Conservation (phyloP, 2,113 vertebrate genomes). For the Eulacestoma nigropectus region DNA sequence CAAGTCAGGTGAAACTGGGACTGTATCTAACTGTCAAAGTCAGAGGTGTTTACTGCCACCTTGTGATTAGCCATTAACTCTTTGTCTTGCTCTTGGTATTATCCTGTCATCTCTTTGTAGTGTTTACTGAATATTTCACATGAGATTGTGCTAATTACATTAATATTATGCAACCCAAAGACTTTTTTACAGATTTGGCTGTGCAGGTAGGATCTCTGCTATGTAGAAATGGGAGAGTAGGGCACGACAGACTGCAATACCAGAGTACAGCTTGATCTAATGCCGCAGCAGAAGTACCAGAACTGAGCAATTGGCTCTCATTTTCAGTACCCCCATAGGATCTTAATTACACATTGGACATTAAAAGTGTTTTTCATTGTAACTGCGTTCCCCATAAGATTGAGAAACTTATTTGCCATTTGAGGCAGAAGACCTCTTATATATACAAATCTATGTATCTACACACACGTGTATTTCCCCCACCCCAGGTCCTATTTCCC, state of each 20-base stretch:
- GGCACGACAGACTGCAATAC: fast-evolving
- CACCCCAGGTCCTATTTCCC: not conserved
- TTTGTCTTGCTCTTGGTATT: not conserved
- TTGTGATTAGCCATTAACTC: not conserved
- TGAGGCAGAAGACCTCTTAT: not conserved
- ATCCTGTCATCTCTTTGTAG: not conserved
- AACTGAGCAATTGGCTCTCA: not conserved
- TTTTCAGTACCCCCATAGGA: not conserved
- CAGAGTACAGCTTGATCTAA: not conserved
- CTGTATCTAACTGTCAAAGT: not conserved
- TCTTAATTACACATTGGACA: not conserved
- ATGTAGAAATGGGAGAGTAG: fast-evolving
- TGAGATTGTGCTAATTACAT: not conserved
- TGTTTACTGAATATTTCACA: not conserved
- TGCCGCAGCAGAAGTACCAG: not conserved
- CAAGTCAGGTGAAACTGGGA: not conserved
- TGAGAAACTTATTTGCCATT: not conserved
- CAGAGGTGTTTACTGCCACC: not conserved
- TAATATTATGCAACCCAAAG: not conserved
- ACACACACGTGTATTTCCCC: not conserved
- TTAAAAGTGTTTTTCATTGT: not conserved
- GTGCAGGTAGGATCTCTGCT: not conserved
- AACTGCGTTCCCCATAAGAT: not conserved
- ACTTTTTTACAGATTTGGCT: not conserved
- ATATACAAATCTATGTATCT: not conserved